Evolutionary conservation across 2,113 vertebrate species (phyloP).

Genomic region (Hemiscyllium ocellatum): DNA sequence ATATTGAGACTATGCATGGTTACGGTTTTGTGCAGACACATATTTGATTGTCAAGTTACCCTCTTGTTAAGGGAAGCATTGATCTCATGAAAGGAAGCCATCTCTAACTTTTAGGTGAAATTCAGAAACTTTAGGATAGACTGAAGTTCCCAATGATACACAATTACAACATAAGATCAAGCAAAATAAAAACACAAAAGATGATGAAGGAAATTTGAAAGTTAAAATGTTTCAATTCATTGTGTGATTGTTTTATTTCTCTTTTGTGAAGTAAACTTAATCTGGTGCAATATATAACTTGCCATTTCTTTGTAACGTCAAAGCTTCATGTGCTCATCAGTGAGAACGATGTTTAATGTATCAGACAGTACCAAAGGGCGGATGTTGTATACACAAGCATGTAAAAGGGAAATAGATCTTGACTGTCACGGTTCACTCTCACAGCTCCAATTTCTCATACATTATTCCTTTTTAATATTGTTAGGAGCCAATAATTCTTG

Average conservation of each 20-base stretch:
- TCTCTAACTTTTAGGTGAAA: background rate
- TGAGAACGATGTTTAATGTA: background rate
- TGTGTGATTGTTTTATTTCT: background rate
- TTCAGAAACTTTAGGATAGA: background rate
- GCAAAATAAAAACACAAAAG: background rate
- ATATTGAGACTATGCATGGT: background rate
- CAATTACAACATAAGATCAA: background rate
- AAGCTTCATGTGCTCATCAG: slow-evolving; percentile 15
- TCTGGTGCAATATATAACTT: background rate
- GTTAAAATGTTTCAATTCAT: background rate
- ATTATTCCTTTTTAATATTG: slow-evolving; percentile 53
- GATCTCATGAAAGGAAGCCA: background rate
- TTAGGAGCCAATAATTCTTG: slow-evolving; percentile 56
- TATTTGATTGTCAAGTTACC: background rate
- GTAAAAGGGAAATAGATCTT: slow-evolving; percentile 49
- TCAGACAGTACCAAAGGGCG: slow-evolving; percentile 23
- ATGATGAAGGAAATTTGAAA: background rate
- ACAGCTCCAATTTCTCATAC: slow-evolving; percentile 50
- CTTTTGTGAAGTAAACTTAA: background rate
- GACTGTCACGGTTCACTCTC: slow-evolving; percentile 44
- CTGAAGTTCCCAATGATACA: background rate
- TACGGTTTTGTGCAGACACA: background rate
- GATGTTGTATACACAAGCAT: slow-evolving; percentile 48
- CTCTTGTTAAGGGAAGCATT: background rate
- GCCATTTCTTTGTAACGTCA: background rate